Conservation (phyloP, 2,797 vertebrate species). For the Linurgus olivaceus region DNA sequence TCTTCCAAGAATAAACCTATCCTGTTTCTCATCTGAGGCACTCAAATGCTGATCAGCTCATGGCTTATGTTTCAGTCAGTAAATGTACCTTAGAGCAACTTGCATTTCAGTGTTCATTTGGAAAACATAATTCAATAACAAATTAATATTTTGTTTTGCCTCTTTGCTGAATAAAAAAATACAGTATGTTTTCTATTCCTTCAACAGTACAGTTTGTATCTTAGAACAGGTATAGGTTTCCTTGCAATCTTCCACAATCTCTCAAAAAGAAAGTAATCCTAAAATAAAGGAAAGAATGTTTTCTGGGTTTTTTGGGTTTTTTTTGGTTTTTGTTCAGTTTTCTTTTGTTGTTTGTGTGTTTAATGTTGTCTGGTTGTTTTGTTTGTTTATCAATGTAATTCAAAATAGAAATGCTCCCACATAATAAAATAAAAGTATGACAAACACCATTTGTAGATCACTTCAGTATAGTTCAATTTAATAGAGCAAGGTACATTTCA, state of each 20-base stretch:
- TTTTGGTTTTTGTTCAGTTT: neutral
- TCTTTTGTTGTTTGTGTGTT: neutral
- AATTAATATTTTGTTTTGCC: neutral
- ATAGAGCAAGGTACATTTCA: neutral
- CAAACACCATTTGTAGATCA: neutral
- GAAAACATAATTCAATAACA: neutral
- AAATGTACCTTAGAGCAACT: neutral
- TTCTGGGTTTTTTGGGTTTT: neutral
- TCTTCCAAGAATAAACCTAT: neutral
- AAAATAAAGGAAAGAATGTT: neutral
- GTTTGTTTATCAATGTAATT: neutral
- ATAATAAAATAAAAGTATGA: neutral
- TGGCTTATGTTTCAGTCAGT: neutral
- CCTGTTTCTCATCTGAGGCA: conserved; percentile 14
- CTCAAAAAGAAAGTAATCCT: neutral
- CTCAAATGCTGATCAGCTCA: neutral
- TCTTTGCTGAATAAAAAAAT: neutral
- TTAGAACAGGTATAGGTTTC: neutral
- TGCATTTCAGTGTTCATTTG: neutral
- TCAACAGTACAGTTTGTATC: neutral
- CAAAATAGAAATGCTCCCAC: neutral
- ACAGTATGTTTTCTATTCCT: neutral
- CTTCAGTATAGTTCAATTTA: neutral
- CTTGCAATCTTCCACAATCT: neutral
- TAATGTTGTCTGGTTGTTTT: neutral